Conservation (phyloP, 2,888 invertebrate genomes). For the Argyresthia goedartella region DNA sequence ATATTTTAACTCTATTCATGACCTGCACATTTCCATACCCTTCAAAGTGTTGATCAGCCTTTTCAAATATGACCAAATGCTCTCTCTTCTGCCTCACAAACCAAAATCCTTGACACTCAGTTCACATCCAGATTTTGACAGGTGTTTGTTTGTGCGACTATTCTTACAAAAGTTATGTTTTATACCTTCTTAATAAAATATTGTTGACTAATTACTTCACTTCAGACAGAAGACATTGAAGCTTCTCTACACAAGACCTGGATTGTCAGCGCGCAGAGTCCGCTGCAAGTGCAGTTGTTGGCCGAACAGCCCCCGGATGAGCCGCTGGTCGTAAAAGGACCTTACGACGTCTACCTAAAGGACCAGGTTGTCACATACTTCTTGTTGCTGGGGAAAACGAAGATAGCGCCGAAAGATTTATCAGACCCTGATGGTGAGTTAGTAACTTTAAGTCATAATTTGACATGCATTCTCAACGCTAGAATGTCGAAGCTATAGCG, state of each 20-base stretch:
- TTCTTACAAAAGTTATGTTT: background rate
- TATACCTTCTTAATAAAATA: background rate
- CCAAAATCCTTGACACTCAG: too few species aligned
- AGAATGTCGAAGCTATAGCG: too few species aligned
- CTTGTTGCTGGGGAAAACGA: conserved; percentile 77
- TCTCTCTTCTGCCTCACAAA: too few species aligned
- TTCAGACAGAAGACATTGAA: conserved; percentile 76
- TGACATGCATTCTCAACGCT: too few species aligned
- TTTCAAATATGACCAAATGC: background rate
- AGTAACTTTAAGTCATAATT: too few species aligned
- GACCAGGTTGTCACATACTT: conserved; percentile 86
- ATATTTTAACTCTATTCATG: background rate
- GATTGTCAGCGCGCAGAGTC: conserved; percentile 91
- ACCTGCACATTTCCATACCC: background rate
- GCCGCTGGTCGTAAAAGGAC: conserved; percentile 87
- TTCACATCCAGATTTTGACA: too few species aligned
- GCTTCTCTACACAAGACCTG: conserved; percentile 90
- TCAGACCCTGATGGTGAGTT: conserved; percentile 76
- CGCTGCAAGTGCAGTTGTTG: conserved; percentile 79
- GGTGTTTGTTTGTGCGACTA: background rate
- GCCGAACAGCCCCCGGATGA: conserved; percentile 67
- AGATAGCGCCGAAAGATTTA: conserved; percentile 48
- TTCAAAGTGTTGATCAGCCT: background rate
- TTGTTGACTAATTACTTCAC: conserved; percentile 16
- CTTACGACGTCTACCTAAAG: conserved; percentile 83